Evolutionary conservation across 2,113 vertebrate species (phyloP), one percentile per base, ranked within the genome.

Genomic region (Gallinago undulata): DNA sequence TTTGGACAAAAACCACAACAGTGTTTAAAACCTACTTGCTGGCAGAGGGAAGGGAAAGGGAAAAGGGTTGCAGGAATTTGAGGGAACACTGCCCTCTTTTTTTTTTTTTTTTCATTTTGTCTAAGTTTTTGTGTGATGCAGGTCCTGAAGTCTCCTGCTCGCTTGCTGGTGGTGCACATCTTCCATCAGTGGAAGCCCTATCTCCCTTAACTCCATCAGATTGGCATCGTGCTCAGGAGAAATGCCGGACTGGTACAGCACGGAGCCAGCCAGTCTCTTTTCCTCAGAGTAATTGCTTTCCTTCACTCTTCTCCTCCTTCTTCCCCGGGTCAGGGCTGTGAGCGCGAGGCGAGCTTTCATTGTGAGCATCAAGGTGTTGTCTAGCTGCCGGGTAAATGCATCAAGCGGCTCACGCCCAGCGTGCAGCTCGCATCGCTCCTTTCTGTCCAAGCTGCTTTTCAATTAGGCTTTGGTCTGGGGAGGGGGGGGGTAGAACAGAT

Each of bases 381-480:
- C 77, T 77, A 59, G 93, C 63, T 95, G 81, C 69, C 60, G 66
- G 66, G 87, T 74, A 94, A 92, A 90, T 41, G 68, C 53, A 77
- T 77, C 64, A 73, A 90, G 72, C 31, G 1, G 68, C 80, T 77
- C 69, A 31, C 1, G 3, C 89, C 83, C 48, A 63, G 64, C 7
- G 10, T 60, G 59, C 67, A 51, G 79, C 50, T 92, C 87, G 30
- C 72, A 50, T 73, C 33, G 3, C 47, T 83, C 75, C 77, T 74
- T 70, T 72, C 84, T 80, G 69, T 55, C 6, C 0, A 74, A 80
- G 77, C 76, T 37, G 77, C 66, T 91, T 93, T 89, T 79, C 84
- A 88, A 12, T 81, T 55, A 27, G 0, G 8, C 84, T 86, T 95
- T 79, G 77, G 92, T 92, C 73, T 88, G 41, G 41, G 57, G 67